Evolutionary conservation across 2,797 vertebrate species (phyloP), one percentile per base, ranked within the genome.

Genomic region (Sebastes ruberrimus): DNA sequence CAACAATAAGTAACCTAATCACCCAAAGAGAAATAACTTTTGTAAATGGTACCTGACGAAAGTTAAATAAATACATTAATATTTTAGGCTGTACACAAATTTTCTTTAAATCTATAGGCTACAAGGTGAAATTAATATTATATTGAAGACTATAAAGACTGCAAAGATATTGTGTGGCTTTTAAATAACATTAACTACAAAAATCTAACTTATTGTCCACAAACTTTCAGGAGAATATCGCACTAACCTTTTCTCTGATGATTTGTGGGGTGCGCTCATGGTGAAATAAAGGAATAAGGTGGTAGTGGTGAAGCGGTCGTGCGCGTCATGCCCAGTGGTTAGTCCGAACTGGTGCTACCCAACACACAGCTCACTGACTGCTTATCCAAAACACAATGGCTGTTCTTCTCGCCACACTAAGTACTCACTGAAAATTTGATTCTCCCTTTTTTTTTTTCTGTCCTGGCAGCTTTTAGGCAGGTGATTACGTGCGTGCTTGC

Each of bases 221-320:
- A 71, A 22, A 64, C 7, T 10, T 32, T 2, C 4, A 70, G 33
- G 14, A 52, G 22, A 63, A n/a, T 7, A 11, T 2, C 2, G 11
- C 56, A 91, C 93, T 71, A 10, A 93, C 93, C 92, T 93, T 86
- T 85, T 94, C 20, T 92, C 92, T 49, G 82, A 74, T 1, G 84
- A 32, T 71, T 83, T 93, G 70, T 23, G 83, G 6, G 84, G 80
- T 5, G 63, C 80, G 67, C 85, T 95, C 93, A 93, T 94, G 82
- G 70, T 92, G 84, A 76, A 52, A 74, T n/a, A 27, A 42, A 74
- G 81, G 76, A 88, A 79, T 77, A 60, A 13, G 64, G 70, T 76
- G 70, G 35, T 62, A 16, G 69, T 63, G 74, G 64, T 79, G 76
- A 53, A 16, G 81, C 65, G 35, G 27, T 28, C 30, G 64, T 1